Base-by-base conservation (phyloP, 2,797 vertebrate genomes). In the Gastrophryne carolinensis region DNA sequence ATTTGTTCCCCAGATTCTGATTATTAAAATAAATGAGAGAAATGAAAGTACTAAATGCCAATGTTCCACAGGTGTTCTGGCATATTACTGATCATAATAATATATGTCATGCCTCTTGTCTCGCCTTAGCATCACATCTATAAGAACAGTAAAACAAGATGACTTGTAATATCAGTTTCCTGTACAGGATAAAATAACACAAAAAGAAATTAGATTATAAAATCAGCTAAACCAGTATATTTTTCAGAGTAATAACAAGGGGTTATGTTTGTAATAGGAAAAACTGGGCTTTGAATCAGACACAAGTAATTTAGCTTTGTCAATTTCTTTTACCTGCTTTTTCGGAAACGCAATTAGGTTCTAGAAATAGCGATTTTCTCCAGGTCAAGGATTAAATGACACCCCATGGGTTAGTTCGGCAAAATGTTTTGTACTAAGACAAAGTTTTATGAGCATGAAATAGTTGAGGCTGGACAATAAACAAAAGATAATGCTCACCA, bases 1-100 rank as follows among this genome's bases (percentile, higher is more conserved):
- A 64, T 73, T 54, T 64, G 32, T 65, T 73, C 62, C 52, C 37
- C 21, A 41, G 71, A 54, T 73, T 56, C 41, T 65, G 37, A 57
- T 57, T 74, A 47, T 74, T 65, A 29, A 66, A 44, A 57, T 56
- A 74, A 65, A 66, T 74, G 8, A 74, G 39, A 49, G 37, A 58
- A 74, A 74, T 49, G 52, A 23, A 27, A 65, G 50, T 5, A 74
- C 19, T 74, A 66, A 74, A 74, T 74, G 72, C 37, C 72, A 66
- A 37, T 64, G 41, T 57, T 74, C 72, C 57, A 74, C 72, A 74
- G 37, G 52, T 57, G 61, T 57, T 65, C 9, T 26, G 13, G 29
- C 9, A 47, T 37, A 47, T 73, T 57, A 47, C 29, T 73, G 61
- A 41, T 56, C n/a, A 47, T 56, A 44, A 50, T 56, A 73, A 44